Evolutionary conservation across 1,140 invertebrate genomes (phyloP), one percentile per base, ranked within the genome.

Genomic region (Drosophila bifasciata): DNA sequence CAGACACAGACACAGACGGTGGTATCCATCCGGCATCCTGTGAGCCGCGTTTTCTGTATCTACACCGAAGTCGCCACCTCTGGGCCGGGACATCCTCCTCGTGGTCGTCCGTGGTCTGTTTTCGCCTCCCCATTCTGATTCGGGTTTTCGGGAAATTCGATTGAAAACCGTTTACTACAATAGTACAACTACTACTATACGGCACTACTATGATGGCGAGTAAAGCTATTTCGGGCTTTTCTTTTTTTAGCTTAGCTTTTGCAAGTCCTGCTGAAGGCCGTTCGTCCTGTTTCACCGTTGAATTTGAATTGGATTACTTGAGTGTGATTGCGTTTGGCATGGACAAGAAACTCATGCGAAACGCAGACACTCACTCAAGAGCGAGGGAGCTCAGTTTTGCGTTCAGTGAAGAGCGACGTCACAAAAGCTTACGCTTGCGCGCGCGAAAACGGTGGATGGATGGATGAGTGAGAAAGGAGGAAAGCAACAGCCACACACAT

Each of bases 261-360:
- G 11, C 16, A 66, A 56, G 32, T 80, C 81, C 77, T 73, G 57
- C 25, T 15, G 23, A 49, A 25, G 46, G 40, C 46, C 57, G 28
- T 74, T 86, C 72, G 81, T 86, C 83, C 81, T 86, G 77, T 67
- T 62, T 68, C 55, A 86, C 69, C 66, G 69, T 66, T 67, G n/a
- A 71, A 80, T 67, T 46, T 36, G 51, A 86, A 85, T 77, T 85
- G 81, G 23, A 25, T 7, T 25, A 7, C 7, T 25, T 25, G 23
- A 25, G 23, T 25, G 23, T 5, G 23, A 25, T 25, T 25, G 6
- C 23, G 1, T 25, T 25, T 25, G 23, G 23, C 23, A 25, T 45
- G 68, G 62, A 32, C 57, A 60, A 55, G 39, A 49, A 67, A 59
- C 55, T 25, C 43, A 19, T 45, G 17, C 44, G 52, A 49, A 25